These are phyloP conservation scores for Drosophila funebris DNA, from an alignment of 1,140 invertebrate genomes.

Conservation along the genomic window DNA sequence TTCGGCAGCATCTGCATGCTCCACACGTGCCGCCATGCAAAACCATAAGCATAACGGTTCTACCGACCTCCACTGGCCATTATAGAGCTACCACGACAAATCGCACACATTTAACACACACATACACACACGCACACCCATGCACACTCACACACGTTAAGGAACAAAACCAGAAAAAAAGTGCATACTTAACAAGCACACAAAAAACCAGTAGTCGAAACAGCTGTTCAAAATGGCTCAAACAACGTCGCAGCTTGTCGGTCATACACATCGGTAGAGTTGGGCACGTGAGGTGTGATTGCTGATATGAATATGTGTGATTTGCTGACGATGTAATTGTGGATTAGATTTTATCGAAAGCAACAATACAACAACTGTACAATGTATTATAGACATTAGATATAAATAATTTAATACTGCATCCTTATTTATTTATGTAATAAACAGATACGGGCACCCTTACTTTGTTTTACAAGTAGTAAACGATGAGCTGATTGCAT, in stretches of 20 bases:
- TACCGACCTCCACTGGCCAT: constrained; percentile 60
- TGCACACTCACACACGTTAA: constrained; percentile 11
- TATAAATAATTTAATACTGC: too few species aligned
- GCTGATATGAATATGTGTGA: neutral
- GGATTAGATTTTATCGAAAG: neutral
- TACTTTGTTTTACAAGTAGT: too few species aligned
- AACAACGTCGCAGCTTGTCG: constrained; percentile 60
- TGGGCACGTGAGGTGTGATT: constrained; percentile 14
- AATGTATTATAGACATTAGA: too few species aligned
- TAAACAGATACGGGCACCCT: too few species aligned
- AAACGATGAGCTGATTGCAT: too few species aligned
- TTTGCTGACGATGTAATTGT: neutral
- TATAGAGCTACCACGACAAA: constrained; percentile 78
- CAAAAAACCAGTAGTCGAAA: constrained; percentile 65
- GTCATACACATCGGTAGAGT: constrained; percentile 39
- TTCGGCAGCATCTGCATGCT: constrained; percentile 58
- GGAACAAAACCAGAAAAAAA: constrained; percentile 47
- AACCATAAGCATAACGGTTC: constrained; percentile 72
- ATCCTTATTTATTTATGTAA: too few species aligned
- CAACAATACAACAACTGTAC: too few species aligned
- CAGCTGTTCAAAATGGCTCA: constrained; percentile 70
- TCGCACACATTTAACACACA: constrained; percentile 78
- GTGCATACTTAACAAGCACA: constrained; percentile 75
- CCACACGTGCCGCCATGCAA: constrained; percentile 77
- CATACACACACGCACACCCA: constrained; percentile 48